These are phyloP conservation scores for Hemicordylus capensis DNA, from an alignment of 2,113 vertebrate genomes.

Conservation along the genomic window DNA sequence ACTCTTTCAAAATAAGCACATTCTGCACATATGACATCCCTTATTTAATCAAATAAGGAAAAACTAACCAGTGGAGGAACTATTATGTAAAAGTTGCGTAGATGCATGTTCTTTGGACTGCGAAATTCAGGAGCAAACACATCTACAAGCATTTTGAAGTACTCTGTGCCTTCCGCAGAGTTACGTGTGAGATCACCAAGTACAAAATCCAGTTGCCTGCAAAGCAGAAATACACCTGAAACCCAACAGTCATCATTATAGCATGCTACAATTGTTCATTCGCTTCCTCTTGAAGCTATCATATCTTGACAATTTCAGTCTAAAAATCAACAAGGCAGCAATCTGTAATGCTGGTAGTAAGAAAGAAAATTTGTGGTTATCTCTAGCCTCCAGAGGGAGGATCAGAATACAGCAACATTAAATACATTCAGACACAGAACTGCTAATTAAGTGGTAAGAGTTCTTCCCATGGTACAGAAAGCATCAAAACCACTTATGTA, in stretches of 20 bases:
- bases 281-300: not conserved
- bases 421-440: not conserved
- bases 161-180: constrained; percentile 96
- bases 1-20: not conserved
- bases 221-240: not conserved
- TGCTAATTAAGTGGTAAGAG: not conserved
- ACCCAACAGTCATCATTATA: no score
- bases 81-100: constrained; percentile 98
- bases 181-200: constrained; percentile 92
- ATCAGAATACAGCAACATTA: not conserved
- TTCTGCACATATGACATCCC: not conserved
- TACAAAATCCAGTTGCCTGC: constrained; percentile 88
- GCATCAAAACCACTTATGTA: not conserved
- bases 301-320: no score
- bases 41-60: not conserved
- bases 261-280: no score
- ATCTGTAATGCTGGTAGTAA: not conserved
- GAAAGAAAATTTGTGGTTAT: not conserved
- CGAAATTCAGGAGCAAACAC: constrained; percentile 97
- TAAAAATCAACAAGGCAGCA: not conserved
- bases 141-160: constrained; percentile 98
- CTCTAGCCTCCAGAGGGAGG: not conserved
- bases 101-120: constrained; percentile 94
- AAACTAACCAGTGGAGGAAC: constrained; percentile 92
- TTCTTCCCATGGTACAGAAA: not conserved